Percentiles rank a stretch among this genome's conserved stretches.
These are phyloP conservation scores for Peromyscus nudipes DNA, from an alignment of 2,797 vertebrate genomes.

Conservation along the genomic window DNA sequence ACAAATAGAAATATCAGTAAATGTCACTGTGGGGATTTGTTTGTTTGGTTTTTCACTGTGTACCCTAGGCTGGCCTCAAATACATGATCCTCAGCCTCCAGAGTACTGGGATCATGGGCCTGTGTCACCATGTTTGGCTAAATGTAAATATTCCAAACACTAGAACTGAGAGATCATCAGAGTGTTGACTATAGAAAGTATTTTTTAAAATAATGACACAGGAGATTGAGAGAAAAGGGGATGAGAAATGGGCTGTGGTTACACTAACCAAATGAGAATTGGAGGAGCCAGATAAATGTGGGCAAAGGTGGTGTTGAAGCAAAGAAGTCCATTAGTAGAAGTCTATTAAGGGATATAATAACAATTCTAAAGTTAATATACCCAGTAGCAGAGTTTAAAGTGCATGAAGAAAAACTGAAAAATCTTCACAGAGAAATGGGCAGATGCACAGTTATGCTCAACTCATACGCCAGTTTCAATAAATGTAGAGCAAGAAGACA, in stretches of 20 bases:
- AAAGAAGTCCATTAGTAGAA: background rate
- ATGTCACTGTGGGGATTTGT: background rate
- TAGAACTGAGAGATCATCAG: background rate
- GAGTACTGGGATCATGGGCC: background rate
- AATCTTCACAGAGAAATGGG: background rate
- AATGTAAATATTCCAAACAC: background rate
- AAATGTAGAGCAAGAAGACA: background rate
- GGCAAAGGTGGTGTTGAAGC: background rate
- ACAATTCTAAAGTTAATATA: background rate
- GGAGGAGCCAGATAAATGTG: background rate
- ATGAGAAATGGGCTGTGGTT: background rate
- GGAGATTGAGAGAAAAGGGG: background rate
- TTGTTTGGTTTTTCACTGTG: background rate
- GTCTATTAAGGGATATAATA: background rate
- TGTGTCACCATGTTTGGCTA: background rate
- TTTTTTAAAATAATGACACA: background rate
- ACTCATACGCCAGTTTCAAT: background rate
- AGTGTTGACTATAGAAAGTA: background rate
- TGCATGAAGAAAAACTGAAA: background rate
- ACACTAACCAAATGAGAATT: background rate
- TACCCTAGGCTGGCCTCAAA: background rate
- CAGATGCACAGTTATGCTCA: background rate
- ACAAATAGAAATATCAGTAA: background rate
- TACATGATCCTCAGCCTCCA: background rate
- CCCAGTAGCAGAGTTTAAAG: conserved; percentile 14